Base-by-base conservation (phyloP, 1,140 invertebrate genomes). In the Polypedilum vanderplanki region DNA sequence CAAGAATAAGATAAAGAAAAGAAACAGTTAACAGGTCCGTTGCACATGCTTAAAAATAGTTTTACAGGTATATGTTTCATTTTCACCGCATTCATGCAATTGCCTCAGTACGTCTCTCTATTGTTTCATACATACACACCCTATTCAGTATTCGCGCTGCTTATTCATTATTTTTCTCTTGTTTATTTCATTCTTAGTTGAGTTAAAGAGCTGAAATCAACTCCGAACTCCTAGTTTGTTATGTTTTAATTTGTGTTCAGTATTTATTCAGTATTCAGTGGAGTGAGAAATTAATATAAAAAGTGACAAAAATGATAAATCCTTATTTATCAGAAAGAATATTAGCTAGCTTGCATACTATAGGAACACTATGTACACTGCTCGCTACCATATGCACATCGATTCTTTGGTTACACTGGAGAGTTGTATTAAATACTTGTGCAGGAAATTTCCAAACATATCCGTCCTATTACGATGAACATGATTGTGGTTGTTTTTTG, bases 401-500 rank as follows among this genome's bases (percentile, higher is more conserved):
- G 3, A 83, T 88, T 5, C 83, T 86, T 2, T 91, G 88, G 86
- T 83, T 87, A 24, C 86, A 91, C 78, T 91, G 90, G 90, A 81
- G 84, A 40, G 81, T 84, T 73, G 88, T 88, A 0, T 81, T 91
- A 8, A 86, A 90, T 77, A 83, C 85, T 7, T 91, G 90, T 76
- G 84, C 87, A 5, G 81, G 84, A 3, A 70, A 70, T 70, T 70
- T 70, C 18, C 65, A 70, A 20, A 20, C 65, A 12, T 70, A 70
- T 70, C 65, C 65, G 20, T 18, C 15, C 0, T 70, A 70, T 70
- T 70, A 70, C 17, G 81, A 87, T 57, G 85, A 89, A 75, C 83
- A 80, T 0, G 85, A 87, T 76, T 91, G 89, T 80, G 88, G 89
- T 7, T 91, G 90, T 76, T 87, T 90, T 77, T 82, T 91, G 0